Evolutionary conservation across 2,113 vertebrate genomes (phyloP).

Genomic region (Strix aluco): DNA sequence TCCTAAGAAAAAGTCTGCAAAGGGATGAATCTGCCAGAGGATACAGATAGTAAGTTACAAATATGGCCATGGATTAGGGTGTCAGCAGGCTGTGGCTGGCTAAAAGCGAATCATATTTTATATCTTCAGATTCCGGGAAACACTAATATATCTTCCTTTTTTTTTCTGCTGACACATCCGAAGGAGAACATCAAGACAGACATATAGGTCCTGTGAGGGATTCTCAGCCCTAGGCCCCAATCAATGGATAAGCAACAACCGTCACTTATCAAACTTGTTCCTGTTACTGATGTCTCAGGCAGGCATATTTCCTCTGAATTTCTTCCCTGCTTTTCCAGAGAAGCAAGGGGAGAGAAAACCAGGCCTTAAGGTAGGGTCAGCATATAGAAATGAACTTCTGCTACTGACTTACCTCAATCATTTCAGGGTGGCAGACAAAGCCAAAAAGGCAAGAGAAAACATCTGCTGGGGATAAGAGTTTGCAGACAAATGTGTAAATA

Average conservation of each 20-base stretch:
- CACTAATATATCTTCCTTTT: not conserved
- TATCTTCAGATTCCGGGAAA: not conserved
- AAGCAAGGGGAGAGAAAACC: not conserved
- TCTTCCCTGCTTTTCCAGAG: not conserved
- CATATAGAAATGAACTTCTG: not conserved
- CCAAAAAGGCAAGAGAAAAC: not conserved
- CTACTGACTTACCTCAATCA: not conserved
- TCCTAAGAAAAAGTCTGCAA: not conserved
- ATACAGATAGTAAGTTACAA: not conserved
- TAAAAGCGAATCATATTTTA: not conserved
- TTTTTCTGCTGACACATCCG: not conserved
- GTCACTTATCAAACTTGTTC: not conserved
- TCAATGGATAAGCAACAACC: not conserved
- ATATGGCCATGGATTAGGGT: not conserved
- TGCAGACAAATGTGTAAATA: not conserved
- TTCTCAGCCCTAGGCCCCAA: not conserved
- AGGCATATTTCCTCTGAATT: not conserved
- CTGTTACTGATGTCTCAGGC: not conserved
- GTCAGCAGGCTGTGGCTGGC: not conserved
- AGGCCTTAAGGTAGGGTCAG: not conserved
- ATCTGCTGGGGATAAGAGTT: not conserved
- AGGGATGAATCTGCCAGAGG: not conserved
- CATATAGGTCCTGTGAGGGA: not conserved
- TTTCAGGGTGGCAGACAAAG: not conserved
- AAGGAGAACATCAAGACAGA: not conserved